Percentiles rank a stretch among this genome's conserved stretches.
Conservation (phyloP, 2,113 vertebrate genomes). For the Sebastes schlegelii region DNA sequence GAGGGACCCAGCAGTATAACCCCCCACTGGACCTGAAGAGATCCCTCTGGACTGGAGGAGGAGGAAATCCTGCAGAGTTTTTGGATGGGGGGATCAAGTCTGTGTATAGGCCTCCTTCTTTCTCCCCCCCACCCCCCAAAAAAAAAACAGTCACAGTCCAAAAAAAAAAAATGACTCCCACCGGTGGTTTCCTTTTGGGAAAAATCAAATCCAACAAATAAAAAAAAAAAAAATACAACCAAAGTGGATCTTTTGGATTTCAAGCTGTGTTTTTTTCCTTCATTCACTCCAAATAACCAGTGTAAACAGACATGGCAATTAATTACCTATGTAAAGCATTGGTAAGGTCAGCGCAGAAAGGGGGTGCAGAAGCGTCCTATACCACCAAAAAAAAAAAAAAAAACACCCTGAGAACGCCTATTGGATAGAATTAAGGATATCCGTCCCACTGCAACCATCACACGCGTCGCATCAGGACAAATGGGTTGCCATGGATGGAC, state of each 20-base stretch:
- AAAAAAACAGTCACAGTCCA: slow-evolving; percentile 52
- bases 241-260: slow-evolving; percentile 28
- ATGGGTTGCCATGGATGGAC: slow-evolving; percentile 61
- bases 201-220: slow-evolving; percentile 13
- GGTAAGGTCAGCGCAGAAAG: slow-evolving; percentile 55
- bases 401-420: slow-evolving; percentile 47
- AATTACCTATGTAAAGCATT: slow-evolving; percentile 49
- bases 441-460: slow-evolving; percentile 73
- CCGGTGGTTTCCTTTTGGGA: slow-evolving; percentile 35
- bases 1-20: slow-evolving; percentile 36
- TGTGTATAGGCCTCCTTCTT: slow-evolving; percentile 51
- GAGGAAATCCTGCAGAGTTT: slow-evolving; percentile 60
- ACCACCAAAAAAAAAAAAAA: slow-evolving; percentile 30
- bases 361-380: slow-evolving; percentile 36
- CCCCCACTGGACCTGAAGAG: slow-evolving; percentile 60
- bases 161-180: slow-evolving; percentile 41
- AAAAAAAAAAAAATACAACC: background rate
- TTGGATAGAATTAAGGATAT: slow-evolving; percentile 68
- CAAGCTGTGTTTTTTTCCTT: background rate
- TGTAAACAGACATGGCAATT: slow-evolving; percentile 1
- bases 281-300: slow-evolving; percentile 20
- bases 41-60: slow-evolving; percentile 72
- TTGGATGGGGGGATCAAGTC: slow-evolving; percentile 55
- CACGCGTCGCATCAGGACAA: slow-evolving; percentile 68
- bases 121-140: background rate